Percentiles rank a stretch among this genome's conserved stretches.
These are phyloP conservation scores for Budorcas taxicolor DNA, from an alignment of 2,113 vertebrate species.

Conservation along the genomic window DNA sequence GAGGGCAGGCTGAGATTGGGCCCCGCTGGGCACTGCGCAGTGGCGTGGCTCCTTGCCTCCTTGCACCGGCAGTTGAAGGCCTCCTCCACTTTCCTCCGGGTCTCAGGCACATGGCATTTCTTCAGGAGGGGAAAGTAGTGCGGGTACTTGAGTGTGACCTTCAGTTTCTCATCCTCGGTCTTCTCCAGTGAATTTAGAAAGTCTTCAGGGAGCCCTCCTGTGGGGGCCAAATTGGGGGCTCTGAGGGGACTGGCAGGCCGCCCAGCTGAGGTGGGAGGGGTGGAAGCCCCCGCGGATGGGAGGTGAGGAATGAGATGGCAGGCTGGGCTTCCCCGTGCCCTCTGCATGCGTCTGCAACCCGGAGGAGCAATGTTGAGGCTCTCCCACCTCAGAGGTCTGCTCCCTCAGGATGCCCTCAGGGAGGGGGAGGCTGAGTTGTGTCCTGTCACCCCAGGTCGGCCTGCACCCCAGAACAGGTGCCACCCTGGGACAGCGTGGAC, in stretches of 20 bases:
- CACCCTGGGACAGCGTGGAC: neutral
- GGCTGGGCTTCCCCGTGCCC: neutral
- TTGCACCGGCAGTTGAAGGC: conserved; percentile 97
- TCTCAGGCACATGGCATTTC: conserved; percentile 94
- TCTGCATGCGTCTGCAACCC: too few relatives aligned
- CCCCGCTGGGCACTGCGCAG: neutral
- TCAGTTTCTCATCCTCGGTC: conserved; percentile 85
- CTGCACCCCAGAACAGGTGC: neutral
- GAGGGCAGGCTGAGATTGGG: neutral
- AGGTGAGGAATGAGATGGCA: neutral
- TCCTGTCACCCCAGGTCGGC: too few relatives aligned
- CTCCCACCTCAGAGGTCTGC: neutral
- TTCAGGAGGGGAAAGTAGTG: conserved; percentile 98
- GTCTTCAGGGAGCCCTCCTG: conserved; percentile 95
- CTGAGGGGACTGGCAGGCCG: neutral
- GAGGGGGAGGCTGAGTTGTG: neutral
- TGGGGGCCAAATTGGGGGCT: neutral
- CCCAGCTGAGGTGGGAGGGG: too few relatives aligned
- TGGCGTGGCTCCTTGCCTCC: conserved; percentile 78
- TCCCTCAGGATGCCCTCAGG: neutral
- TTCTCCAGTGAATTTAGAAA: conserved; percentile 93
- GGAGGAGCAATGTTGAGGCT: neutral
- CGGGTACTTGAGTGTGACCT: conserved; percentile 95
- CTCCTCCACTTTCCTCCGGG: conserved; percentile 88
- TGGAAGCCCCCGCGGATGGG: neutral